Base-by-base conservation (phyloP, 2,113 vertebrate species). In the Aspidoscelis tigris region DNA sequence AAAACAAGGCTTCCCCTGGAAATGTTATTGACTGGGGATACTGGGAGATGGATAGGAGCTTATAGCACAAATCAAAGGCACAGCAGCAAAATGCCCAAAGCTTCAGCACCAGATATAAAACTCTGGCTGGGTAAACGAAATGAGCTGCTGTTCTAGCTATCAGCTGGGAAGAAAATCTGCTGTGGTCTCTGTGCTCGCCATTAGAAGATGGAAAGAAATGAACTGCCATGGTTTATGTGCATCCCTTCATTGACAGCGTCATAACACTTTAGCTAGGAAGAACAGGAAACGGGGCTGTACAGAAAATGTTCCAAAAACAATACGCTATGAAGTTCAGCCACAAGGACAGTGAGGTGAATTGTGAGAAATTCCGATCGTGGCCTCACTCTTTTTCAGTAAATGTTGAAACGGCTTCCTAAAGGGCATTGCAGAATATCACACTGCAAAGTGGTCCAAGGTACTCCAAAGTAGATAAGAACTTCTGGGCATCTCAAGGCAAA, bases 151-250 rank as follows among this genome's bases (percentile, higher is more conserved):
- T 22, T 68, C n/a, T 24, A 43, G 53, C 55, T 64, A 33, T 74
- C 43, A 50, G 61, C 72, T 76, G 81, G 81, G 14, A 66, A 76
- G 43, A 50, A 66, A 83, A 8, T 5, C 61, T 50, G 26, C 43
- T 24, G 5, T 20, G 26, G 81, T 83, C 44, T 83, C 81, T 68
- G 81, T 24, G 81, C 43, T 76, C 21, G 73, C n/a, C 24, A 76
- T 83, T 76, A 76, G 81, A 76, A 39, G 61, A 68, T 11, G 5
- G 73, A 53, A 76, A 66, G 73, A 83, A 66, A 66, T 83, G 72
- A 76, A 76, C 26, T 66, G 72, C 39, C 81, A 68, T 26, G 9
- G 2, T 65, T 82, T 74, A 47, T 47, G 43, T 47, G 41, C 81
- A 65, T 76, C 81, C 72, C 61, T 50, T 20, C 33, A 61, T 50